These are phyloP conservation scores for Phytoseiulus persimilis DNA, from an alignment of 2,888 invertebrate genomes.

Conservation along the genomic window DNA sequence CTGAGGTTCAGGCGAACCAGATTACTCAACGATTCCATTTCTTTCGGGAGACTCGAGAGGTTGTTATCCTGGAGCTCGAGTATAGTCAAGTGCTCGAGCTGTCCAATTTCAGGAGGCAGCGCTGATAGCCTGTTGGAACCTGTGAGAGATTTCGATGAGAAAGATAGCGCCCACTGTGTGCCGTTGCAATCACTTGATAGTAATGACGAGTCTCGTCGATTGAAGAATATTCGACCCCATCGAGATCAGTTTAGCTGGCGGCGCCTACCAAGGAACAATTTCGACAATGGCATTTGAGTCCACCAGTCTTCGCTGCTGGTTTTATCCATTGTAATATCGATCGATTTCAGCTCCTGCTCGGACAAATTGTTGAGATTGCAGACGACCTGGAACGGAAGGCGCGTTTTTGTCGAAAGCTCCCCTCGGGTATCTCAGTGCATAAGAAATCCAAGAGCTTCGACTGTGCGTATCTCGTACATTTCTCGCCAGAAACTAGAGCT, in stretches of 20 bases:
- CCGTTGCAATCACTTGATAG: no score
- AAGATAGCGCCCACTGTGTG: background rate
- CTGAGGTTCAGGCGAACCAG: conserved; percentile 65
- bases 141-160: background rate
- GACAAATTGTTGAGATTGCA: conserved; percentile 11
- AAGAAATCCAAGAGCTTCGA: no score
- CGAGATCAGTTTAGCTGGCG: no score
- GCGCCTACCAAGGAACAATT: conserved; percentile 17
- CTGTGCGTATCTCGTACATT: no score
- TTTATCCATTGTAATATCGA: conserved; percentile 9
- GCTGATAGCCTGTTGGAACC: background rate
- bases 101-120: conserved; percentile 7
- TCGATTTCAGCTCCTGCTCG: conserved; percentile 17
- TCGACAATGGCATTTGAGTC: conserved; percentile 20
- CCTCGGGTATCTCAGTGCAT: no score
- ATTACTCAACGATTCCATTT: conserved; percentile 52
- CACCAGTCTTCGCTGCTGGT: background rate
- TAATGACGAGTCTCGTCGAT: no score
- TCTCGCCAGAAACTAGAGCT: no score
- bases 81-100: conserved; percentile 14
- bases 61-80: conserved; percentile 36
- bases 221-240: no score
- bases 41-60: conserved; percentile 16
- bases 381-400: background rate
- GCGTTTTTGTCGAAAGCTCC: no score